Base-by-base conservation (phyloP, 2,888 invertebrate genomes). In the Cryptus armator region DNA sequence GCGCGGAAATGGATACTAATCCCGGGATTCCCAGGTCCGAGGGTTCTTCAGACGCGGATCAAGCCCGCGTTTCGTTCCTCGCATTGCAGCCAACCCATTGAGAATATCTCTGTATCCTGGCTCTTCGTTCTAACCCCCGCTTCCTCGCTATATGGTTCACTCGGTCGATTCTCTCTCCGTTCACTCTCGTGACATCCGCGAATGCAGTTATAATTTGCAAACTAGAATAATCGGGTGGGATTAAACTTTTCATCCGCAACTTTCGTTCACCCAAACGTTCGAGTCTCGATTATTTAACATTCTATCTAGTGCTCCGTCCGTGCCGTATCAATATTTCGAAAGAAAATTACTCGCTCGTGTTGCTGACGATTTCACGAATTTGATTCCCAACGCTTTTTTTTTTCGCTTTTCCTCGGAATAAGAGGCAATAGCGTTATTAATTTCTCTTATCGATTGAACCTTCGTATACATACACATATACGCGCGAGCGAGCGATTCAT, bases 1-100 rank as follows among this genome's bases (percentile, higher is more conserved):
- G 56, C 71, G 67, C 86, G 86, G 89, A 91, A 91, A 90, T 91
- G 88, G 90, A 91, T 89, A 91, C 91, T 90, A 92, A 92, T 91
- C 90, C 90, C 68, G 75, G 88, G 90, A 89, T 90, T 89, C 37
- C 37, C 86, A 81, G 88, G 87, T 88, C 82, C 85, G 85, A 84
- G 87, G 81, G 85, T 87, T 87, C 85, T 85, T 85, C 87, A 89
- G 88, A 88, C 84, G 88, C 64, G 68, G 72, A 83, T 85, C 85
- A 83, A 71, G 62, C 79, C 37, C 37, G 75, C 75, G 76, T 85
- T 85, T 68, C 85, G 72, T 80, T 81, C 76, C 85, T 72, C 67
- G 51, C 74, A 72, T 67, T 80, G 71, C 84, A 56, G 56, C 19
- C 44, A 82, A 70, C 68, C 79, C 62, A 37, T 16, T 44, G 24